These are phyloP conservation scores for Caenorhabditis macrosperma DNA, from an alignment of 2,888 invertebrate genomes.

Conservation along the genomic window DNA sequence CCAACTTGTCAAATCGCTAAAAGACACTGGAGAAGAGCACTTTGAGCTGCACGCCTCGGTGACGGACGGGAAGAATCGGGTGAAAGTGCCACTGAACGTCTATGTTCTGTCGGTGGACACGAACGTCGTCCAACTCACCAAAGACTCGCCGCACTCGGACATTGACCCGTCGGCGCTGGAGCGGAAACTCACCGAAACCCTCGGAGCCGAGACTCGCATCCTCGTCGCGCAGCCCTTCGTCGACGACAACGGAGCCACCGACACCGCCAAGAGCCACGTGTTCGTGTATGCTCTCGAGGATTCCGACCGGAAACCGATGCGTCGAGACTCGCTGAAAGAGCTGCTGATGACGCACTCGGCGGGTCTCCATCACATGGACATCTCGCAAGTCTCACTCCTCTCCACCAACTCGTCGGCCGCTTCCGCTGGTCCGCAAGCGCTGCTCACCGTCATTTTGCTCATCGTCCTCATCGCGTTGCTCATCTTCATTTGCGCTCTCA, in stretches of 20 bases:
- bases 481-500: conserved; percentile 53
- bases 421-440: neutral
- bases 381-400: conserved; percentile 46
- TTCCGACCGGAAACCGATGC: conserved; percentile 64
- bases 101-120: conserved; percentile 72
- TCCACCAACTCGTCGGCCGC: conserved; percentile 37
- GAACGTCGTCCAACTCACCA: conserved; percentile 72
- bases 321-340: conserved; percentile 58
- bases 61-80: conserved; percentile 68
- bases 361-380: conserved; percentile 22
- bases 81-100: conserved; percentile 70
- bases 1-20: conserved; percentile 60
- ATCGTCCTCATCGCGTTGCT: conserved; percentile 37
- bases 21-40: conserved; percentile 42
- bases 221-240: conserved; percentile 72
- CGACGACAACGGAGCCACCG: conserved; percentile 65
- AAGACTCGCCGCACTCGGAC: conserved; percentile 62
- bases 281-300: conserved; percentile 74
- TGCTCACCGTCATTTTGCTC: conserved; percentile 37
- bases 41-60: conserved; percentile 69
- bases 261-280: conserved; percentile 67
- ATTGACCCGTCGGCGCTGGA: conserved; percentile 68
- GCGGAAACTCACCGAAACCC: conserved; percentile 59
- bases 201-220: conserved; percentile 69
- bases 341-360: conserved; percentile 23